Base-by-base conservation (phyloP, 2,888 invertebrate species). In the Tridacna crocea region DNA sequence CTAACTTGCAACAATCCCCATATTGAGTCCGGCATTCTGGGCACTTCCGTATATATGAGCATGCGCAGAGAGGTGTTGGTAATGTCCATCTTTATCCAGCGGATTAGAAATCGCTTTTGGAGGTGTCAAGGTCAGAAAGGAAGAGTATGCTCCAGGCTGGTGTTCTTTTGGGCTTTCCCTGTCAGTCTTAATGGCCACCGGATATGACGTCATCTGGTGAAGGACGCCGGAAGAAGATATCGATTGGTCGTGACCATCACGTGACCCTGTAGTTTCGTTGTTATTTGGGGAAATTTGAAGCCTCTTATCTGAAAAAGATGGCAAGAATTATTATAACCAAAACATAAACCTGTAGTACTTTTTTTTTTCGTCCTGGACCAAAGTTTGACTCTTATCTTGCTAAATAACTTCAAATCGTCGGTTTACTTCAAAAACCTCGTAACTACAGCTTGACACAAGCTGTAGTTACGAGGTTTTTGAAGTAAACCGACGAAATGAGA, bases 1-100 rank as follows among this genome's bases (percentile, higher is more conserved):
- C 73, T 85, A 85, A 48, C 77, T 82, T 4, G 86, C 86, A 27
- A 86, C 86, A 36, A 84, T 84, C 48, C 86, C 86, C 80, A 86
- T 80, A 78, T 86, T 86, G 26, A 86, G 82, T 75, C 82, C 82
- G 10, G 84, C 51, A 75, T 76, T 83, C 68, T 86, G 86, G 48
- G 79, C 75, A 70, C 75, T 73, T 48, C 80, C 82, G 68, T 86
- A 86, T 47, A 86, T 27, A 65, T 86, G 86, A 75, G 86, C 83
- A 83, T 86, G 86, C 80, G 86, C 74, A 76, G 61, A 75, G 27
- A 85, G 63, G 61, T 85, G 79, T 27, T 85, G 82, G 70, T 79
- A 87, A 70, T 87, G 84, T 75, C 82, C 82, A 0, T 83, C 87
- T 48, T 81, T 87, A 65, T 83, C 79, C 55, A 84, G 60, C 24